Evolutionary conservation across 2,113 vertebrate species (phyloP).

Genomic region (Pseudolaguvia tuberculata): DNA sequence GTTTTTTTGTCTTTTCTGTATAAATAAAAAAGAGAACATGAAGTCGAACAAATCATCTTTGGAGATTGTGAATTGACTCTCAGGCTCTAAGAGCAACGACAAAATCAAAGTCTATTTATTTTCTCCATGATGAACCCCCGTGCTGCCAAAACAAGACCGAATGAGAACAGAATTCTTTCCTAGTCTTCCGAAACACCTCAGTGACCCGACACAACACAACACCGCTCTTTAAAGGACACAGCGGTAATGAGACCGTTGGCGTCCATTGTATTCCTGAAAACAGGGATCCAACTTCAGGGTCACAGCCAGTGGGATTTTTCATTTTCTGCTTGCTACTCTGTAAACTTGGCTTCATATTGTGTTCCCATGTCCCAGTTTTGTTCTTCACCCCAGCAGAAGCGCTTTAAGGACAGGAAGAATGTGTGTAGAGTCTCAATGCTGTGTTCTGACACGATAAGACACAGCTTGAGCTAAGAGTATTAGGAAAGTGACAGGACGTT

Average conservation of each 20-base stretch:
- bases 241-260: background rate
- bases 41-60: conserved; percentile 23
- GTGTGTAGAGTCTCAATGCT: conserved; percentile 42
- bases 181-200: conserved; percentile 8
- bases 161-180: conserved; percentile 3
- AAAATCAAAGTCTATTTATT: conserved; percentile 42
- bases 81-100: conserved; percentile 4
- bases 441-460: conserved; percentile 61
- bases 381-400: conserved; percentile 58
- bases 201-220: background rate
- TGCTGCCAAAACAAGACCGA: conserved; percentile 10
- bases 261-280: conserved; percentile 11
- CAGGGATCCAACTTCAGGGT: conserved; percentile 26
- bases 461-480: conserved; percentile 52
- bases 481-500: conserved; percentile 60
- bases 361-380: conserved; percentile 45
- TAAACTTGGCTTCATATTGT: conserved; percentile 48
- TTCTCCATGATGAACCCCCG: background rate
- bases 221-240: background rate
- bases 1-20: background rate
- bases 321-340: conserved; percentile 18
- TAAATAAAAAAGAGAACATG: background rate
- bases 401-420: conserved; percentile 39
- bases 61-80: conserved; percentile 16
- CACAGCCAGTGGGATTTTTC: conserved; percentile 5